A percentile compares a stretch with the other conserved stretches of the same genome.
These are phyloP conservation scores for Theretra japonica DNA, from an alignment of 2,888 invertebrate species.

Conservation along the genomic window DNA sequence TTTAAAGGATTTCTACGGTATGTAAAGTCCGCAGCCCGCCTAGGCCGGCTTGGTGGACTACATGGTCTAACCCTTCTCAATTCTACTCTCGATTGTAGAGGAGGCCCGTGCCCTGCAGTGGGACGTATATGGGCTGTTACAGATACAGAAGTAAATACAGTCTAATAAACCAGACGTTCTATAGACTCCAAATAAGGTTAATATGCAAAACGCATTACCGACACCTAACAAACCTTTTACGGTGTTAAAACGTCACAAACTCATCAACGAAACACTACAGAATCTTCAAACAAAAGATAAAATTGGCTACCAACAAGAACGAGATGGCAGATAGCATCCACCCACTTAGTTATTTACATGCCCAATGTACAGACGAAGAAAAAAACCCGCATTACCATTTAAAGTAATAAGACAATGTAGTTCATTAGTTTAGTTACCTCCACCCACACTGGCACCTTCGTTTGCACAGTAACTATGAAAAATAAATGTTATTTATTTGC, in stretches of 20 bases:
- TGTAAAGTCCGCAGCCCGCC: no score
- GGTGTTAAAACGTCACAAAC: neutral
- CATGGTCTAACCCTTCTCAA: no score
- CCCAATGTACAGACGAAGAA: slow-evolving; percentile 61
- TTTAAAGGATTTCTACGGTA: no score
- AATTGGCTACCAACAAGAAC: slow-evolving; percentile 47
- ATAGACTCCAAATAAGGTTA: neutral
- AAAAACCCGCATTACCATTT: slow-evolving; percentile 71
- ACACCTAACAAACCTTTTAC: slow-evolving; percentile 1
- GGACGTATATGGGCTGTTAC: no score
- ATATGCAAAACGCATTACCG: slow-evolving; percentile 2
- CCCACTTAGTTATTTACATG: slow-evolving; percentile 73
- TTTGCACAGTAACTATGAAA: slow-evolving; percentile 25
- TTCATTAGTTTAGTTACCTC: slow-evolving; percentile 72
- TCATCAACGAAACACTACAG: slow-evolving; percentile 38
- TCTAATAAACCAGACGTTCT: neutral
- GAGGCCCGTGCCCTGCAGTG: no score
- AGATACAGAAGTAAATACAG: neutral
- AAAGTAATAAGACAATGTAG: slow-evolving; percentile 81
- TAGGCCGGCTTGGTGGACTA: no score
- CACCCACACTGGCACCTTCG: slow-evolving; percentile 64
- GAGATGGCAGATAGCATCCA: slow-evolving; percentile 65
- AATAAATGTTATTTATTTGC: slow-evolving; percentile 24
- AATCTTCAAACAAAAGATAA: slow-evolving; percentile 25
- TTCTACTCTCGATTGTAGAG: no score